Evolutionary conservation across 2,113 vertebrate genomes (phyloP).

Genomic region (Leptosomus discolor): DNA sequence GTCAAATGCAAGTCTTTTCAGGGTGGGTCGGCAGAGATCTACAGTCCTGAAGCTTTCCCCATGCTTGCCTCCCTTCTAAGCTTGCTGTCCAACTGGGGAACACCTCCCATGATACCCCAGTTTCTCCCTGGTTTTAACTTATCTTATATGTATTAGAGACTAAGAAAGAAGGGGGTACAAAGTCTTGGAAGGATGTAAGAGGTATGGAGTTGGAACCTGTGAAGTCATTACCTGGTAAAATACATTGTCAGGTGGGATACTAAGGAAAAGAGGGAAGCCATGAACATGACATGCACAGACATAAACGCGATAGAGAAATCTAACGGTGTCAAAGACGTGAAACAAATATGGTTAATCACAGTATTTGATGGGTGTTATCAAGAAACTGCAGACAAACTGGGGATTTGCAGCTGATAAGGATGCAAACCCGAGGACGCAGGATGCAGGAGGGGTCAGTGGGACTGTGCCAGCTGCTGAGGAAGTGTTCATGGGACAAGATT

Average conservation of each 20-base stretch:
- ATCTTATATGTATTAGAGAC: not conserved
- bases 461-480: not conserved
- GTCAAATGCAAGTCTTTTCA: not conserved
- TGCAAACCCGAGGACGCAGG: not conserved
- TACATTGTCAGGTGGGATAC: too few relatives aligned
- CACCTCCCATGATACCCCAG: not conserved
- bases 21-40: not conserved
- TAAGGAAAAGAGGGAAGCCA: not conserved
- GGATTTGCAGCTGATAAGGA: not conserved
- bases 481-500: not conserved
- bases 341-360: not conserved
- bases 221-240: not conserved
- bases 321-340: not conserved
- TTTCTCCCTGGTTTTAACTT: not conserved
- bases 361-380: not conserved
- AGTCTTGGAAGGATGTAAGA: not conserved
- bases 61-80: not conserved
- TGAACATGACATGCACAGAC: not conserved
- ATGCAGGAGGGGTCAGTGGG: not conserved
- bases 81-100: not conserved
- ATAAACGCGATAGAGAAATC: not conserved
- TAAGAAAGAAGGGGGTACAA: not conserved
- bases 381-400: not conserved
- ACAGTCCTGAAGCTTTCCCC: not conserved
- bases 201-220: not conserved